Evolutionary conservation across 2,888 invertebrate species (phyloP), one percentile per base, ranked within the genome.

Genomic region (Spatulosminthurus flaviceps): DNA sequence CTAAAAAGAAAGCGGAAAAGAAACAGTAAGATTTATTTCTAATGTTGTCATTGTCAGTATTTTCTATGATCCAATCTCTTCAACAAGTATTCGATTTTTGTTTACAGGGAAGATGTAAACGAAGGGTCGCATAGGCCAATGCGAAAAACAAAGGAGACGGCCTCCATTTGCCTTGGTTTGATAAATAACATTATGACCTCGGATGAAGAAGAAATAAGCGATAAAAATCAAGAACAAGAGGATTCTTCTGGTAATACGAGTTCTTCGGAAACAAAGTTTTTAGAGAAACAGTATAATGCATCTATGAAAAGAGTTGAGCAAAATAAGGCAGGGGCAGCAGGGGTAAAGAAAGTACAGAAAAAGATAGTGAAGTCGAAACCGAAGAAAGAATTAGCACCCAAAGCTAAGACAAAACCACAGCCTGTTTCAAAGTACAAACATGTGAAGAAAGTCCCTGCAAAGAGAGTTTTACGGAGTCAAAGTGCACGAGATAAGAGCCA

Each of bases 111-210:
- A 26, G 71, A 84, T 73, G 28, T 42, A 42, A 64, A 74, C 24
- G 29, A 34, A 66, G 64, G 22, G 13, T 67, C 77, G 7, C 71
- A 83, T 22, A 80, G 86, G n/a, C 86, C 86, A 2, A 82, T 91
- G 13, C 89, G 93, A 43, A 93, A 92, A 87, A 93, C 93, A 0
- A 93, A 93, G 87, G 92, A 93, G 87, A 92, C 92, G 28, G 93
- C 93, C 0, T 90, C 92, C 9, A 90, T 92, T 77, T 93, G 92
- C 83, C 92, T 93, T 92, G 93, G 93, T 86, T 90, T 93, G 82
- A 89, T 93, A 71, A 92, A 92, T 2, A 92, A 92, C 86, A 88
- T 93, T 74, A 91, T 91, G 24, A 89, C 91, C 83, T 91, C 91
- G 29, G 91, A 91, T 73, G 90, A 90, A 79, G 90, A 90, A 79